Evolutionary conservation across 2,797 vertebrate genomes (phyloP), one percentile per base, ranked within the genome.

Genomic region (Silurus aristotelis): DNA sequence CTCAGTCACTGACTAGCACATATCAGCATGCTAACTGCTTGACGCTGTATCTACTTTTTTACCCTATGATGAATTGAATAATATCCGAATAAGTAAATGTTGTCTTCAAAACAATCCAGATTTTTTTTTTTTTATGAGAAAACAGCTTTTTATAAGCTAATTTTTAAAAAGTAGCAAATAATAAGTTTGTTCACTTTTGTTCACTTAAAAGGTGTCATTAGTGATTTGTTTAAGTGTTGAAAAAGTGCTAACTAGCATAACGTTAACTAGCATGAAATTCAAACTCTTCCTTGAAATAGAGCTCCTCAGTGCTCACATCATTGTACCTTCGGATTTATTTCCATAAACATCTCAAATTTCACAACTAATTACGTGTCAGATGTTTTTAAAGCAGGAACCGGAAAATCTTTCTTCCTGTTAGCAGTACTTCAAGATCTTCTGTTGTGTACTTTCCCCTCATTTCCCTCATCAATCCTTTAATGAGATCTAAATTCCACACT

Each of bases 401-500:
- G 12, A n/a, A 25, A 52, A 73, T 46, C n/a, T 75, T 15, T 55
- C 14, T 31, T 76, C 14, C 48, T 6, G 14, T 76, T 27, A 27
- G 14, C 73, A 56, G 73, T 52, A 56, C 52, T 4, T 58, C 3
- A 2, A 19, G n/a, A 15, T 56, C 52, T 27, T 76, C n/a, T 15
- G 1, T 31, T 6, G 6, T 76, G 52, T 14, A 48, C 20, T 66
- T 63, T 60, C 22, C 2, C 43, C 38, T 13, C 48, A 10, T 52
- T 52, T 52, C 6, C 48, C 48, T 52, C 48, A 52, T 52, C 48
- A 52, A 43, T 80, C 27, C 13, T 63, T 43, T 64, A 79, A 71
- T 85, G 67, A 73, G 84, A 55, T 85, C 58, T 78, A 27, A 80
- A 56, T 60, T 52, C 15, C 56, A 22, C 77, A 13, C 20, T 63